These are phyloP conservation scores for Heliconius ismenius DNA, from an alignment of 2,888 invertebrate genomes.

Conservation along the genomic window DNA sequence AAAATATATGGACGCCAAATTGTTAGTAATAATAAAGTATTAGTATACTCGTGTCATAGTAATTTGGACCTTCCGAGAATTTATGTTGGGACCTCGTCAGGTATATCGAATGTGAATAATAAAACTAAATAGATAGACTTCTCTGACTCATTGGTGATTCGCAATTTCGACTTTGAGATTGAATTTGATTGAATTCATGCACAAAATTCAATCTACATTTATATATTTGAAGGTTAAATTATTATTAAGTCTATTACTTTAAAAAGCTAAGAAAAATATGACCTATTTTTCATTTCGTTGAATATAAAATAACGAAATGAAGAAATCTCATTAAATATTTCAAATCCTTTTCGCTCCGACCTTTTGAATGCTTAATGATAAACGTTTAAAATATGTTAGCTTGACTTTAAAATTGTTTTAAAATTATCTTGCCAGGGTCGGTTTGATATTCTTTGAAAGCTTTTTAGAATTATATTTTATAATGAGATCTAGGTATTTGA, in stretches of 20 bases:
- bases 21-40: conserved; percentile 16
- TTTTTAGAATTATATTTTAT: conserved; percentile 2
- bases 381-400: neutral
- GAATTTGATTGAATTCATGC: too few species aligned
- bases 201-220: neutral
- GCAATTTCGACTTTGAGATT: conserved; percentile 6
- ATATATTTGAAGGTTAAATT: neutral
- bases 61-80: conserved; percentile 38
- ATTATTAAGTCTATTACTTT: neutral
- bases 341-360: neutral
- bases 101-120: conserved; percentile 25
- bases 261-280: neutral
- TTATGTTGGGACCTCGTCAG: conserved; percentile 33
- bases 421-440: neutral
- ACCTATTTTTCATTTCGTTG: neutral
- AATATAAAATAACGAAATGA: conserved; percentile 4
- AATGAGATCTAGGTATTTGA: neutral
- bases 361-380: conserved; percentile 20
- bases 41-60: conserved; percentile 4
- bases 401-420: neutral
- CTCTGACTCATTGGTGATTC: conserved; percentile 19
- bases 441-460: neutral
- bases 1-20: conserved; percentile 29
- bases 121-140: conserved; percentile 18
- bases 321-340: conserved; percentile 12